phyloP scores from a whole-genome alignment of 1,140 invertebrate genomes.

The Phenacoccus solenopsis region DNA sequence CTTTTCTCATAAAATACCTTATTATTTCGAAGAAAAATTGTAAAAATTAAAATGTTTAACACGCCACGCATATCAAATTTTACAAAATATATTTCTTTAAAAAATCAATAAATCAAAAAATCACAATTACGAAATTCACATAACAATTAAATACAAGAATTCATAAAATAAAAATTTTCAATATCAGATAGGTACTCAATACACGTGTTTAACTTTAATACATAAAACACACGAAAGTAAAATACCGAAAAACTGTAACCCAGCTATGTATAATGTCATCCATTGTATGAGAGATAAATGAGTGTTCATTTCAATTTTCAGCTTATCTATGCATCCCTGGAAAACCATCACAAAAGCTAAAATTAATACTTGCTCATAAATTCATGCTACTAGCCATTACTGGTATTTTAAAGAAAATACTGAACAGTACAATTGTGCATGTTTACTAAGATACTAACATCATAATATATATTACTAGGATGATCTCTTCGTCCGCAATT shows the following conservation, averaged over 20 bases:
- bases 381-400: too few relatives aligned
- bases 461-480: slow-evolving; percentile 3
- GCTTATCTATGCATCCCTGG: background rate
- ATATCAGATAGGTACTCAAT: background rate
- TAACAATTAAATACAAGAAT: background rate
- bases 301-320: background rate
- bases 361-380: background rate
- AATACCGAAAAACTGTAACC: slow-evolving; percentile 1
- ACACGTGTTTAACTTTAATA: background rate
- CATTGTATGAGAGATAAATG: slow-evolving; percentile 3
- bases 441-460: slow-evolving; percentile 5
- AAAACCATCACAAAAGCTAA: background rate
- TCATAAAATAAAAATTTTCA: background rate
- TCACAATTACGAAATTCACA: background rate
- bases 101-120: too few relatives aligned
- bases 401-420: too few relatives aligned
- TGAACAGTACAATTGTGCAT: too few relatives aligned
- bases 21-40: too few relatives aligned
- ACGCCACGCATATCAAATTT: too few relatives aligned
- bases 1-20: too few relatives aligned
- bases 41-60: too few relatives aligned
- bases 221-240: background rate
- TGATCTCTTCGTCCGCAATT: background rate
- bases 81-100: too few relatives aligned
- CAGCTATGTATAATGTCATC: background rate